A percentile compares a stretch with the other conserved stretches of the same genome.
Evolutionary conservation across 30 jellyfish, hydroid and myxozoan species (phyloP).

Genomic region (Aurelia sp.): DNA sequence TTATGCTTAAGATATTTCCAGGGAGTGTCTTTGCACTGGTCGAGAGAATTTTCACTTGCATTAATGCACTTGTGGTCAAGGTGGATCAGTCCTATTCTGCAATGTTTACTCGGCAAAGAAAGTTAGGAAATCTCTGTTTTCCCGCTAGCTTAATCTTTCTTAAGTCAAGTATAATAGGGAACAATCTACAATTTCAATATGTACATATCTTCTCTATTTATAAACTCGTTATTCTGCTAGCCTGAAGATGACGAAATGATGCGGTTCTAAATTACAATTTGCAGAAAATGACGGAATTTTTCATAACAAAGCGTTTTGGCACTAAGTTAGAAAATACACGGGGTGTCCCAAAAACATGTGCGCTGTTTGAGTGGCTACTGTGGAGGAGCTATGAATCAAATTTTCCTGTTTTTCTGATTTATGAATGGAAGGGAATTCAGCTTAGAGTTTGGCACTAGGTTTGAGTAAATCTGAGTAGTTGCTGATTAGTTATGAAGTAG

Average conservation of each 20-base stretch:
- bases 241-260: not conserved
- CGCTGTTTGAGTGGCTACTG: too few relatives aligned
- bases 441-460: too few relatives aligned
- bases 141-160: constrained; percentile 60
- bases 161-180: constrained; percentile 3
- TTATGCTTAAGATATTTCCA: constrained; percentile 9
- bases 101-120: constrained; percentile 53
- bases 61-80: constrained; percentile 49
- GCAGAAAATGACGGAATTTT: too few relatives aligned
- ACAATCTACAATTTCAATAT: constrained; percentile 22
- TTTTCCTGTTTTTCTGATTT: too few relatives aligned
- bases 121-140: constrained; percentile 67
- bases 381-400: too few relatives aligned
- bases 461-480: too few relatives aligned
- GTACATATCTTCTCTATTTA: constrained; percentile 37
- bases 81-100: constrained; percentile 51
- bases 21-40: constrained; percentile 1
- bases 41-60: constrained; percentile 2
- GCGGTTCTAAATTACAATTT: too few relatives aligned
- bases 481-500: too few relatives aligned
- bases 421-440: too few relatives aligned
- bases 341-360: too few relatives aligned
- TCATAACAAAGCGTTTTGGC: too few relatives aligned
- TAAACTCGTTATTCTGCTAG: constrained; percentile 2
- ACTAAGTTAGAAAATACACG: too few relatives aligned